Evolutionary conservation across 1,140 invertebrate genomes (phyloP).

Genomic region (Leptopilina boulardi): DNA sequence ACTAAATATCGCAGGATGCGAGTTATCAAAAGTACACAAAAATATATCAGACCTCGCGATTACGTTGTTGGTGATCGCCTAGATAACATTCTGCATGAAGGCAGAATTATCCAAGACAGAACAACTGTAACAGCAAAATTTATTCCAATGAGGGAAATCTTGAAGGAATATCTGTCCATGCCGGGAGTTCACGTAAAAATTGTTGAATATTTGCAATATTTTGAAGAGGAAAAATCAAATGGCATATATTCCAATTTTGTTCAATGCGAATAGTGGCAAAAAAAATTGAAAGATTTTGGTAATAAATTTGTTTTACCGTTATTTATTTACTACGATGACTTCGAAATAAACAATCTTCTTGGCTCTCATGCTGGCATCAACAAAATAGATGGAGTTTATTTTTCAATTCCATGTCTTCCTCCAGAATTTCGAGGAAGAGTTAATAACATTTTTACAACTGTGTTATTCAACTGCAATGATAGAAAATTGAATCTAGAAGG

Average conservation of each 20-base stretch:
- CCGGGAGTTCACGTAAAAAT: background rate
- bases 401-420: conserved; percentile 16
- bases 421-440: conserved; percentile 20
- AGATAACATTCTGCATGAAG: background rate
- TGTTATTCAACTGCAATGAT: background rate
- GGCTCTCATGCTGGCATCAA: conserved; percentile 4
- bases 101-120: background rate
- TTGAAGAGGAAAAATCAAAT: background rate
- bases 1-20: no score
- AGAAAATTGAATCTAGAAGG: background rate
- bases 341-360: no score
- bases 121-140: background rate
- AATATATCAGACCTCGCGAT: background rate
- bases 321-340: conserved; percentile 33
- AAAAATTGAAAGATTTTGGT: background rate
- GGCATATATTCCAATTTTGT: background rate
- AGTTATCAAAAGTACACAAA: background rate
- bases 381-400: background rate
- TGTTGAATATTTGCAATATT: background rate
- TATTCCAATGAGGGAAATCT: no score
- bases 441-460: conserved; percentile 15
- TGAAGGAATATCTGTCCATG: no score
- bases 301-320: conserved; percentile 5
- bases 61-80: background rate
- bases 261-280: conserved; percentile 14